These are phyloP conservation scores for Macrotis lagotis DNA, from an alignment of 2,113 vertebrate genomes.

Conservation along the genomic window DNA sequence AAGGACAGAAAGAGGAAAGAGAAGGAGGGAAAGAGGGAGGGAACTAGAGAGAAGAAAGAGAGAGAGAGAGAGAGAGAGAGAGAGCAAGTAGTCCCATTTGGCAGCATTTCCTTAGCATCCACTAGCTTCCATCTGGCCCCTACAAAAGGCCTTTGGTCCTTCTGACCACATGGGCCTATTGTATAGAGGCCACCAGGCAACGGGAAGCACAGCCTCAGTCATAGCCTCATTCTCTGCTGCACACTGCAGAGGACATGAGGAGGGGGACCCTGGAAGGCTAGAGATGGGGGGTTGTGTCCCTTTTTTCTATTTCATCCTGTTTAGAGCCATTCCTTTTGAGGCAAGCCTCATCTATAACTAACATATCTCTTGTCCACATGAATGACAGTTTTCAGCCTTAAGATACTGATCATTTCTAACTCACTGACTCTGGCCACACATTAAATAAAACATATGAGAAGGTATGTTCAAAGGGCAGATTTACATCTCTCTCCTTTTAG, in stretches of 20 bases:
- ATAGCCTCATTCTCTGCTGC: background rate
- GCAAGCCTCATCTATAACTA: background rate
- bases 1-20: background rate
- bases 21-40: too few relatives aligned
- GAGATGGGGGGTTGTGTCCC: background rate
- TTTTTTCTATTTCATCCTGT: background rate
- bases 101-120: background rate
- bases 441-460: background rate
- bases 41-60: background rate
- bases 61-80: too few relatives aligned
- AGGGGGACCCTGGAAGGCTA: background rate
- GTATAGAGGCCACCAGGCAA: background rate
- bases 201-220: background rate
- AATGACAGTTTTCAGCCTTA: background rate
- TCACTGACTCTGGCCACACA: background rate
- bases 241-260: background rate
- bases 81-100: background rate
- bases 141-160: background rate
- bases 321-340: background rate
- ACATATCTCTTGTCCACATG: background rate
- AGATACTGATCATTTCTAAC: background rate
- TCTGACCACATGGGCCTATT: background rate
- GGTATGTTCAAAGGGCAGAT: background rate
- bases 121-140: background rate
- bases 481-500: background rate